Conservation (phyloP, 2,888 invertebrate species). For the Drosophila anomelani region DNA sequence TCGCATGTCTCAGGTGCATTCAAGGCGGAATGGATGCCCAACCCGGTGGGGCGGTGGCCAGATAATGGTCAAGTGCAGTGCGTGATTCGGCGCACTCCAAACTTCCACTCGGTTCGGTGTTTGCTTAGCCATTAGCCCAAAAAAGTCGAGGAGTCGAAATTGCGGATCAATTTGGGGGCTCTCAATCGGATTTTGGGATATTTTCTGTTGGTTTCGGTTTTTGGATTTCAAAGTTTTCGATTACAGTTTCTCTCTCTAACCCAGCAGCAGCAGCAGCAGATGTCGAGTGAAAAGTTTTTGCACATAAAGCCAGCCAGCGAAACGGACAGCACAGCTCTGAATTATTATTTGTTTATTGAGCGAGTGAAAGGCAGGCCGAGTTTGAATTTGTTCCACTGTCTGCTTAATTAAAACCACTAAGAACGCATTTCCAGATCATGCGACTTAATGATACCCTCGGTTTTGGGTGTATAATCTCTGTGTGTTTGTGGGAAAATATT, state of each 20-base stretch:
- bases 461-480: too few species aligned
- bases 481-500: not conserved
- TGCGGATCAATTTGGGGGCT: conserved; percentile 41
- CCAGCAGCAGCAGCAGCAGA: not conserved
- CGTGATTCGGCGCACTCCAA: conserved; percentile 41
- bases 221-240: conserved; percentile 9
- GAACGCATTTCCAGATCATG: not conserved
- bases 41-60: too few species aligned
- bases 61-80: conserved; percentile 46
- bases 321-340: conserved; percentile 37
- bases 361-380: conserved; percentile 41
- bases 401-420: conserved; percentile 68
- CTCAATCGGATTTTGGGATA: conserved; percentile 18
- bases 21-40: conserved; percentile 17
- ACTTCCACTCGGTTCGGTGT: conserved; percentile 24
- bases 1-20: conserved; percentile 44
- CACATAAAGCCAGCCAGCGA: conserved; percentile 51
- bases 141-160: conserved; percentile 21
- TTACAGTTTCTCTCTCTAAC: conserved; percentile 31
- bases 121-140: conserved; percentile 41
- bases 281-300: conserved; percentile 47
- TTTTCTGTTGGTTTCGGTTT: conserved; percentile 15
- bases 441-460: conserved; percentile 33
- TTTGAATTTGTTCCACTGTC: conserved; percentile 75
- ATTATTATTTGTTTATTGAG: conserved; percentile 63